Conservation (phyloP, 2,113 vertebrate species). For the Eptesicus fuscus region DNA sequence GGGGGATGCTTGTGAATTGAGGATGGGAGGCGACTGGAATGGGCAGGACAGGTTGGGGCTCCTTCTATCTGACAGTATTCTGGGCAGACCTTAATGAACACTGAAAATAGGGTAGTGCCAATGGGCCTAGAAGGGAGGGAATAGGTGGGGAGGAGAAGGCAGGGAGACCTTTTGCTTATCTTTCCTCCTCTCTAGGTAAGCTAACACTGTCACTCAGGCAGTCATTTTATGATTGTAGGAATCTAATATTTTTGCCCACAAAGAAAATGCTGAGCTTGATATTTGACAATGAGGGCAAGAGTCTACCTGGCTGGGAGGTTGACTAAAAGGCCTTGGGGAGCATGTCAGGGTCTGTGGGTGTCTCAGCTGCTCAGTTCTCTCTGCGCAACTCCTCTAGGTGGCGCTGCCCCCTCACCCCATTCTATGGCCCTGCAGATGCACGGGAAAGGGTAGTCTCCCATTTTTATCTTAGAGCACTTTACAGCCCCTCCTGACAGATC, state of each 20-base stretch:
- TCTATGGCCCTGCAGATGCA: neutral
- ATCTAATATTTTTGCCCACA: neutral
- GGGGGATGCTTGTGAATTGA: neutral
- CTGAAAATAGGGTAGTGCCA: neutral
- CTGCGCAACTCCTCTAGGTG: neutral
- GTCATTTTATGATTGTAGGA: neutral
- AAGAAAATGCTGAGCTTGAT: neutral
- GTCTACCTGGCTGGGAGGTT: neutral
- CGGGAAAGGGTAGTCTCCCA: neutral
- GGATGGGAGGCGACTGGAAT: neutral
- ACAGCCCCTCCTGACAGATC: slow-evolving; percentile 54
- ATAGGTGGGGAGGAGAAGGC: neutral
- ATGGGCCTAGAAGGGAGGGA: neutral
- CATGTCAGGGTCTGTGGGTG: neutral
- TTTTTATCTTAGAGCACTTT: slow-evolving; percentile 45
- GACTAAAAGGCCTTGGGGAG: neutral
- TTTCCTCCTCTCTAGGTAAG: neutral
- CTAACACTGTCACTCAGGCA: neutral
- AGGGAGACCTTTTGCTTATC: neutral
- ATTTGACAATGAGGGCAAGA: neutral
- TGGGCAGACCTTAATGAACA: neutral
- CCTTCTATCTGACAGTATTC: neutral
- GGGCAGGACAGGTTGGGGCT: neutral
- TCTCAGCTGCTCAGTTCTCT: neutral
- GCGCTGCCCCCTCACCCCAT: neutral